phyloP scores from a whole-genome alignment of 1,140 invertebrate genomes.

The Temnothorax curvispinosus region DNA sequence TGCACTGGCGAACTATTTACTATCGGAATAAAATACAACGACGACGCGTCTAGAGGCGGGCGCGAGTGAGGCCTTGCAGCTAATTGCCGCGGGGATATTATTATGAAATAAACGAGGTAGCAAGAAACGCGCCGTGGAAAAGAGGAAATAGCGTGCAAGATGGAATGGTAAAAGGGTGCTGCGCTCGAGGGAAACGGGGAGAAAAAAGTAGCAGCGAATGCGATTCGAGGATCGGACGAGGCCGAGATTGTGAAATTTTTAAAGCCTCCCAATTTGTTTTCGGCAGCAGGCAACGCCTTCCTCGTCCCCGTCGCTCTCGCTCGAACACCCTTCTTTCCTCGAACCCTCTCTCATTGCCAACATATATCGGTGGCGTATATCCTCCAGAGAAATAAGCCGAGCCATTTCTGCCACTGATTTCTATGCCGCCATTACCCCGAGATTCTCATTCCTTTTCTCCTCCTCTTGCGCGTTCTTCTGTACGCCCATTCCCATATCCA shows the following conservation, averaged over 20 bases:
- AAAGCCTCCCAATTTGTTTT: conserved; percentile 63
- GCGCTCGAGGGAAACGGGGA: not conserved
- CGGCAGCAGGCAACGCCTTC: conserved; percentile 26
- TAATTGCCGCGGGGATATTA: conserved; percentile 34
- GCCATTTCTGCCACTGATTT: conserved; percentile 68
- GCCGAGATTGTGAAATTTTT: conserved; percentile 53
- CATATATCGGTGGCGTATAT: conserved; percentile 60
- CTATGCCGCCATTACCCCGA: conserved; percentile 62
- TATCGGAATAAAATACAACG: conserved; percentile 41
- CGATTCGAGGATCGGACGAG: not conserved
- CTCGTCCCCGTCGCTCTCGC: conserved; percentile 21
- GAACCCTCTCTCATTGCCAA: conserved; percentile 4
- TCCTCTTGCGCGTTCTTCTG: conserved; percentile 18
- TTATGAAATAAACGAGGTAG: conserved; percentile 45
- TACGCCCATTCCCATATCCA: conserved; percentile 51
- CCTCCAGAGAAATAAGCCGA: conserved; percentile 66
- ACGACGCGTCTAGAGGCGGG: not conserved
- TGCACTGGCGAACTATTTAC: not conserved
- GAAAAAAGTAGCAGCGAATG: not conserved
- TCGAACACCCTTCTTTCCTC: not conserved
- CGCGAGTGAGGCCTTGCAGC: not conserved
- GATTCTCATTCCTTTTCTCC: conserved; percentile 56
- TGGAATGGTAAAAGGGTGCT: not conserved
- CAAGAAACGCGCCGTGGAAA: not conserved
- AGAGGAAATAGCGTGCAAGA: not conserved